Percentiles rank a stretch among this genome's conserved stretches.
phyloP scores from a whole-genome alignment of 2,797 vertebrate genomes.

The Rhinatrema bivittatum region DNA sequence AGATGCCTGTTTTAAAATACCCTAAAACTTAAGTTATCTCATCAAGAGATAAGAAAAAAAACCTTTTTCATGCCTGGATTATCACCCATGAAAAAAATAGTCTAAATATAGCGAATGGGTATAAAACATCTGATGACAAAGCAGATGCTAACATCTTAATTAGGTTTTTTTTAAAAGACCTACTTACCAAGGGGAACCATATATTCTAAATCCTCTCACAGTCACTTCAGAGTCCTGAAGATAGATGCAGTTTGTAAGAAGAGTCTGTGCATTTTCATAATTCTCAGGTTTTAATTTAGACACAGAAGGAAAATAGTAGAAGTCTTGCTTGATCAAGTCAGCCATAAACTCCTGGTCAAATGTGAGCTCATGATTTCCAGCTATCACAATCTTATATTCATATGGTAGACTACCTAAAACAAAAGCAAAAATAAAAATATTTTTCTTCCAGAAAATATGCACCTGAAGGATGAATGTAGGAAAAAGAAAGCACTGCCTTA shows the following conservation, averaged over 20 bases:
- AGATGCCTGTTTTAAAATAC: too few species aligned
- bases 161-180: slow-evolving; percentile 20
- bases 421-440: slow-evolving; percentile 4
- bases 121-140: slow-evolving; percentile 12
- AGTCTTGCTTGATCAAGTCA: slow-evolving; percentile 95
- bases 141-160: slow-evolving; percentile 9
- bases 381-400: slow-evolving; percentile 92
- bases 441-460: too few species aligned
- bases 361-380: slow-evolving; percentile 92
- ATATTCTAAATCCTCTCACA: slow-evolving; percentile 84
- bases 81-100: too few species aligned
- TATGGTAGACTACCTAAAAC: slow-evolving; percentile 83
- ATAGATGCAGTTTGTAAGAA: slow-evolving; percentile 96
- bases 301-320: slow-evolving; percentile 93
- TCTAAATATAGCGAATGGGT: too few species aligned
- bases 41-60: too few species aligned
- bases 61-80: too few species aligned
- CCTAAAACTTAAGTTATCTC: too few species aligned
- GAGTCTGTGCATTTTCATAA: slow-evolving; percentile 90
- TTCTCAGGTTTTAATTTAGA: slow-evolving; percentile 93
- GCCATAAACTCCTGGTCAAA: slow-evolving; percentile 98
- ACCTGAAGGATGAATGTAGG: too few species aligned
- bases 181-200: slow-evolving; percentile 93
- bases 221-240: slow-evolving; percentile 93
- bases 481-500: too few species aligned